A percentile compares a stretch with the other conserved stretches of the same genome.
Conservation (phyloP, 2,888 invertebrate species). For the Salpingus planirostris region DNA sequence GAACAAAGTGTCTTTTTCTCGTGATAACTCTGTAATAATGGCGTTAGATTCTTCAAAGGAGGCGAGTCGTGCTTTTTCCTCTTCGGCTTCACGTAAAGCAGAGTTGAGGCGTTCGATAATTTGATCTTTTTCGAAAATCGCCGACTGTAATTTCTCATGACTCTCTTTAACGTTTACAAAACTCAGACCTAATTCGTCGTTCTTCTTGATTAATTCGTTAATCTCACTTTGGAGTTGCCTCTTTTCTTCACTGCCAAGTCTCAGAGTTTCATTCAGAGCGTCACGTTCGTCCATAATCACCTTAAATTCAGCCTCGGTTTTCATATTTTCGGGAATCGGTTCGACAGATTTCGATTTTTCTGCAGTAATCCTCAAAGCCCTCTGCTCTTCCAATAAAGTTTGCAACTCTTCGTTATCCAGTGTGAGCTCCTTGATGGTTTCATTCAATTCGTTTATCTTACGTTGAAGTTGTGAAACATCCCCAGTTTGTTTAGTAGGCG, state of each 20-base stretch:
- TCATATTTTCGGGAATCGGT: constrained; percentile 24
- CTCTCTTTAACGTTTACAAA: too few relatives aligned
- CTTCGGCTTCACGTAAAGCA: background rate
- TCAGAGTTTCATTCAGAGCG: constrained; percentile 3
- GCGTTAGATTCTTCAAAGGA: too few relatives aligned
- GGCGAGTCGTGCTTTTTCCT: background rate
- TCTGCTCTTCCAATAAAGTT: constrained; percentile 47
- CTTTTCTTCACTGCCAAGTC: constrained; percentile 16
- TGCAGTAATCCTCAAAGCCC: constrained; percentile 31
- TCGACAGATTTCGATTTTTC: constrained; percentile 27
- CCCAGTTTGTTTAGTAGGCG: background rate
- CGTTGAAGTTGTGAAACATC: constrained; percentile 1
- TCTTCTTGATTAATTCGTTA: constrained; percentile 19
- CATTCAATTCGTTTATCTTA: constrained; percentile 46
- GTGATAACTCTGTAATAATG: too few relatives aligned
- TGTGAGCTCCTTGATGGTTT: constrained; percentile 50
- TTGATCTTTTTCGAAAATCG: constrained; percentile 22
- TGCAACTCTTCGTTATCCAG: constrained; percentile 55
- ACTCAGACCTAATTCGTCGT: constrained; percentile 22
- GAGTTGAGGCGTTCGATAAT: constrained; percentile 18
- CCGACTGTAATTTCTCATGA: too few relatives aligned
- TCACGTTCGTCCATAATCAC: constrained; percentile 18
- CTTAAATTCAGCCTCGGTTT: constrained; percentile 24
- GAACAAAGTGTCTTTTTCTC: constrained; percentile 8
- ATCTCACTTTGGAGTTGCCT: constrained; percentile 18